Evolutionary conservation across 2,113 vertebrate species (phyloP).

Genomic region (Dendropsophus ebraccatus): DNA sequence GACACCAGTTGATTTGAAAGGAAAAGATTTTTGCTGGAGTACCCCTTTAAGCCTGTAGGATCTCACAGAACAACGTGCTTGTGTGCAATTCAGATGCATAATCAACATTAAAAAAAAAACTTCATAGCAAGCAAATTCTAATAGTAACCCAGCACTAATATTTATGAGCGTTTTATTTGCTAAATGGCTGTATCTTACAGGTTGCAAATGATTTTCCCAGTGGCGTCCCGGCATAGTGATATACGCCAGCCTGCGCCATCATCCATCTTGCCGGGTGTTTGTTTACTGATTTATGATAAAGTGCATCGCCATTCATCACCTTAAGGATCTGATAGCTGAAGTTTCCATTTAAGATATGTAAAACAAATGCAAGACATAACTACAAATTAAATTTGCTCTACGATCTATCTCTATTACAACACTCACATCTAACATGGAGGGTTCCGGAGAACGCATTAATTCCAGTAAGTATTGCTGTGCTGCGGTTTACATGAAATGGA

Average conservation of each 20-base stretch:
- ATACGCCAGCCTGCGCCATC: not conserved
- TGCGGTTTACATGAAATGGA: not conserved
- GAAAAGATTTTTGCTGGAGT: no score
- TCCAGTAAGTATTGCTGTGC: slow-evolving; percentile 10
- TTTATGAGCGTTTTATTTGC: not conserved
- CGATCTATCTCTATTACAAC: slow-evolving; percentile 50
- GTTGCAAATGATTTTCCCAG: slow-evolving; percentile 25
- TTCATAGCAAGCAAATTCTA: not conserved
- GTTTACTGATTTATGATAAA: slow-evolving; percentile 52
- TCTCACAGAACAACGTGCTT: no score
- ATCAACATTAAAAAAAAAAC: not conserved
- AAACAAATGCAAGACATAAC: slow-evolving; percentile 48
- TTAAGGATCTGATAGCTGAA: slow-evolving; percentile 48
- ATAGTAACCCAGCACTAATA: not conserved
- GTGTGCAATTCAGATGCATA: not conserved
- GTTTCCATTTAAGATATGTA: slow-evolving; percentile 54
- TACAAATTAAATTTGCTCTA: slow-evolving; percentile 32
- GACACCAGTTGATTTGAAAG: no score
- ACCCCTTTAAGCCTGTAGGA: no score
- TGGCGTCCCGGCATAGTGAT: slow-evolving; percentile 11
- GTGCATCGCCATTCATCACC: slow-evolving; percentile 29
- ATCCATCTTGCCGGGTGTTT: slow-evolving; percentile 39
- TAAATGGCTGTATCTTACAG: not conserved
- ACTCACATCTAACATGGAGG: slow-evolving; percentile 26
- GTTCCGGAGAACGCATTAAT: slow-evolving; percentile 37